A percentile compares a stretch with the other conserved stretches of the same genome.
phyloP scores from a whole-genome alignment of 2,888 invertebrate genomes.

The Eupeodes latifasciatus region DNA sequence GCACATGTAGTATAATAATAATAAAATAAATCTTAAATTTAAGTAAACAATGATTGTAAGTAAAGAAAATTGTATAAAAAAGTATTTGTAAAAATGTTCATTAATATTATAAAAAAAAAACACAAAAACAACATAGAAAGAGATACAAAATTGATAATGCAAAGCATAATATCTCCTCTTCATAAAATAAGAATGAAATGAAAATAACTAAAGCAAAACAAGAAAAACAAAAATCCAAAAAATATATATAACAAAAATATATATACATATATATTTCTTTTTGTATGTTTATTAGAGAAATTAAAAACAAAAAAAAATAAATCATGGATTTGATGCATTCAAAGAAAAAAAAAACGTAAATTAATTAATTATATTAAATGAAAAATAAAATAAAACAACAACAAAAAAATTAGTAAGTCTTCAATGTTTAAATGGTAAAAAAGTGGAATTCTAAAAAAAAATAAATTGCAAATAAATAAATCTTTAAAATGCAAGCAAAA shows the following conservation, averaged over 20 bases:
- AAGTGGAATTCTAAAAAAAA: constrained; percentile 73
- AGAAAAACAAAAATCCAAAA: constrained; percentile 35
- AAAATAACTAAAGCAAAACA: constrained; percentile 33
- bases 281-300: constrained; percentile 76
- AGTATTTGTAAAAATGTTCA: constrained; percentile 75
- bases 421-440: constrained; percentile 76
- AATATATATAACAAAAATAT: constrained; percentile 63
- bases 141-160: constrained; percentile 57
- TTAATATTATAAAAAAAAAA: constrained; percentile 56
- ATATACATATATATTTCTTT: constrained; percentile 73
- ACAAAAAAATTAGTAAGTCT: constrained; percentile 68
- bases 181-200: constrained; percentile 39
- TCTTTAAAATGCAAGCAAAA: constrained; percentile 66
- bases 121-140: constrained; percentile 46
- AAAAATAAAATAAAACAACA: constrained; percentile 36
- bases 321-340: constrained; percentile 74
- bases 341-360: constrained; percentile 65
- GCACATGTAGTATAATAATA: constrained; percentile 75
- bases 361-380: constrained; percentile 48
- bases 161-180: constrained; percentile 67
- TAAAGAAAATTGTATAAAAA: constrained; percentile 72
- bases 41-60: constrained; percentile 73
- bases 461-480: constrained; percentile 65
- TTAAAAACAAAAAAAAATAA: constrained; percentile 54
- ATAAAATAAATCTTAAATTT: constrained; percentile 48